A percentile compares a stretch with the other conserved stretches of the same genome.
phyloP scores from a whole-genome alignment of 2,113 vertebrate species.

The Cephalopterus ornatus region DNA sequence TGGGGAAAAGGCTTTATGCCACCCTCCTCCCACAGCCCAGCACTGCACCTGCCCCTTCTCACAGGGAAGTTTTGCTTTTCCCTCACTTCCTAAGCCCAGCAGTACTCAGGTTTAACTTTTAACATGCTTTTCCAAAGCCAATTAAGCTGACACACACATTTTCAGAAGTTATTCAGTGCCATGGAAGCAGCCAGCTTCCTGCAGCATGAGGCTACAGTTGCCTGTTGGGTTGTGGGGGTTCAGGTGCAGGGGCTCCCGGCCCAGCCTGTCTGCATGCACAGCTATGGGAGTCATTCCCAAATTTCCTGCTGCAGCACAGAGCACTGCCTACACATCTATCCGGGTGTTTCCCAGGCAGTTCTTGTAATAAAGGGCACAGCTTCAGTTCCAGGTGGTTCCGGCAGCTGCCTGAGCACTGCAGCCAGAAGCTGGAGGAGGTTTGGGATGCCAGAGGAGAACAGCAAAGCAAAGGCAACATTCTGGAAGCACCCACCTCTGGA shows the following conservation, averaged over 20 bases:
- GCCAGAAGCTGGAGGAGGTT: neutral
- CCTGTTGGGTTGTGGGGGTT: neutral
- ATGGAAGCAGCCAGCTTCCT: neutral
- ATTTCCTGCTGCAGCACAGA: neutral
- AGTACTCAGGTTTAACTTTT: neutral
- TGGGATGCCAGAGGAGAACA: neutral
- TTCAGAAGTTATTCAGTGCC: neutral
- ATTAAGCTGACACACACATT: neutral
- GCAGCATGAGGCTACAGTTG: neutral
- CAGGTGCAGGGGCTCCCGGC: neutral
- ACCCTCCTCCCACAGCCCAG: neutral
- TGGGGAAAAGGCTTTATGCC: neutral
- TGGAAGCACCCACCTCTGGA: neutral
- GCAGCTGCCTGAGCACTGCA: neutral
- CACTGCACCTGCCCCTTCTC: neutral
- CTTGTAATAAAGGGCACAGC: neutral
- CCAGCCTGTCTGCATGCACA: fast-evolving
- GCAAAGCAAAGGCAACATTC: neutral
- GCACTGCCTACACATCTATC: neutral
- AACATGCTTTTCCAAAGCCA: neutral
- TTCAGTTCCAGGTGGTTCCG: neutral
- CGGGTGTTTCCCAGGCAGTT: neutral
- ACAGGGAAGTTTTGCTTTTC: neutral
- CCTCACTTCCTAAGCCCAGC: neutral
- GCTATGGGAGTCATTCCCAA: neutral